phyloP scores from a whole-genome alignment of 2,888 invertebrate species.

The Diachrysia chrysitis region DNA sequence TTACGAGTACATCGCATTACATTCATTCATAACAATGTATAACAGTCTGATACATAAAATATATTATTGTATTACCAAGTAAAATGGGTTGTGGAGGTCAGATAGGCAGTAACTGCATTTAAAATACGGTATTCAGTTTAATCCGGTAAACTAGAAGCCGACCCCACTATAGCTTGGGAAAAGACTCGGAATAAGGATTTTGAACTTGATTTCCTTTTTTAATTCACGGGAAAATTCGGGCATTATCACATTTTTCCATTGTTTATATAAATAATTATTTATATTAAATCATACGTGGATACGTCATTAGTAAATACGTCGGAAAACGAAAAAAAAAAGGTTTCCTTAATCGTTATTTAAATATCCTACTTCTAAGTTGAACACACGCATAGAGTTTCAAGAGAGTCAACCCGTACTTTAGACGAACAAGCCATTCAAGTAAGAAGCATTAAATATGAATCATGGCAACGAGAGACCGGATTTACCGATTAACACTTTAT shows the following conservation, averaged over 20 bases:
- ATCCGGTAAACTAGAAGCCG: too few relatives aligned
- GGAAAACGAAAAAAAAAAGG: neutral
- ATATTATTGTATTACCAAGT: too few relatives aligned
- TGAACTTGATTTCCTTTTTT: too few relatives aligned
- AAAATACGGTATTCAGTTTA: too few relatives aligned
- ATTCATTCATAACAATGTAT: neutral
- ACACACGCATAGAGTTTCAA: neutral
- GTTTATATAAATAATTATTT: too few relatives aligned
- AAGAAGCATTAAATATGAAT: slow-evolving; percentile 21
- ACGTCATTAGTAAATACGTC: neutral
- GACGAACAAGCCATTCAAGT: slow-evolving; percentile 10
- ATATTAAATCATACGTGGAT: too few relatives aligned
- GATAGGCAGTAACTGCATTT: too few relatives aligned
- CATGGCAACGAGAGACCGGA: slow-evolving; percentile 17
- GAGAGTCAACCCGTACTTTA: neutral
- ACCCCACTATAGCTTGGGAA: too few relatives aligned
- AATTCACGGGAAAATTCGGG: too few relatives aligned
- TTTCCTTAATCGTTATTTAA: neutral
- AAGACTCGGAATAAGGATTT: too few relatives aligned
- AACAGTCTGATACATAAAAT: neutral
- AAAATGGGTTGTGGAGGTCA: too few relatives aligned
- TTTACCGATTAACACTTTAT: slow-evolving; percentile 34
- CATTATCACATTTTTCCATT: too few relatives aligned
- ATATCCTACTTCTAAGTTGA: neutral
- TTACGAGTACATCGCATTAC: slow-evolving; percentile 4